A percentile compares a stretch with the other conserved stretches of the same genome.
Evolutionary conservation across 2,797 vertebrate genomes (phyloP).

Genomic region (Spinibarbus caldwelli): DNA sequence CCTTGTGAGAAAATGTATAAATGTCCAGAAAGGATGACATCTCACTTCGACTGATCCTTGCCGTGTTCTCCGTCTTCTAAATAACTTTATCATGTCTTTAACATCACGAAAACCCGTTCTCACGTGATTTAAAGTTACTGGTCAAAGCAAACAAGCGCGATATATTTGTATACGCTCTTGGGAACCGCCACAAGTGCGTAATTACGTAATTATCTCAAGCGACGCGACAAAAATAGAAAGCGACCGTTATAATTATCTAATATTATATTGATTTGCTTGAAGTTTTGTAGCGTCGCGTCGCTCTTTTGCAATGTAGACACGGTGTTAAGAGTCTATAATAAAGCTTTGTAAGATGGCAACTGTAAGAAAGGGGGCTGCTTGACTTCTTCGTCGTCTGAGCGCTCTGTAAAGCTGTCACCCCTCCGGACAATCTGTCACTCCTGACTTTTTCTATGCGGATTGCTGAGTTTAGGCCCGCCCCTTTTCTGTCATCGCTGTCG

Average conservation of each 20-base stretch:
- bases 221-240: constrained; percentile 8
- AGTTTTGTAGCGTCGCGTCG: background rate
- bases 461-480: constrained; percentile 67
- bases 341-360: constrained; percentile 39
- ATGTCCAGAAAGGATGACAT: constrained; percentile 29
- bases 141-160: background rate
- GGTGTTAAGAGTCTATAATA: constrained; percentile 2
- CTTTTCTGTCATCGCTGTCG: constrained; percentile 53
- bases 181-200: constrained; percentile 37
- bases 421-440: constrained; percentile 60
- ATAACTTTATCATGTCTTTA: constrained; percentile 24
- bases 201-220: constrained; percentile 42
- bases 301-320: background rate
- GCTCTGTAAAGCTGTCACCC: constrained; percentile 51
- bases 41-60: constrained; percentile 60
- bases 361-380: constrained; percentile 18
- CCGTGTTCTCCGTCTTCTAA: constrained; percentile 74
- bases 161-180: background rate
- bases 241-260: background rate
- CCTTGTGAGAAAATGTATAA: background rate
- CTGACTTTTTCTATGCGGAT: constrained; percentile 72
- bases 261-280: background rate
- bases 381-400: constrained; percentile 33
- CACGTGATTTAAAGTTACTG: background rate
- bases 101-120: constrained; percentile 16